Percentiles rank a stretch among this genome's conserved stretches.
Evolutionary conservation across 2,797 vertebrate genomes (phyloP).

Genomic region (Rousettus madagascariensis): DNA sequence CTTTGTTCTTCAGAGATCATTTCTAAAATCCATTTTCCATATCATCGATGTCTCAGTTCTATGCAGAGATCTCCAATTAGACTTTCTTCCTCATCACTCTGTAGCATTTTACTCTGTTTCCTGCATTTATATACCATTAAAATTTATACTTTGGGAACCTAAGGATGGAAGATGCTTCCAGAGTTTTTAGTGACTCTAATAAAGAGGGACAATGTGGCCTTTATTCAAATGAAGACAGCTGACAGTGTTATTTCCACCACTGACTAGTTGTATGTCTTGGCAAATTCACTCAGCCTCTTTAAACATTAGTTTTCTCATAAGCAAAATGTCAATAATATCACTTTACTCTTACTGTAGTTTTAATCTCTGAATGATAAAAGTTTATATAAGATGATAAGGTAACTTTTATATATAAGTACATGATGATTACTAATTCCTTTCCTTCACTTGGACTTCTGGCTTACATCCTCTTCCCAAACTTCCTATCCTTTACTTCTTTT

Average conservation of each 20-base stretch:
- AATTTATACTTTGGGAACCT: not conserved
- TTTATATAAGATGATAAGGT: not conserved
- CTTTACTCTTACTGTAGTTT: not conserved
- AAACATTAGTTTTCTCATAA: not conserved
- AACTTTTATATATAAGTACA: not conserved
- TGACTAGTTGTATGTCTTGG: not conserved
- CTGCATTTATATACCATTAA: not conserved
- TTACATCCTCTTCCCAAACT: not conserved
- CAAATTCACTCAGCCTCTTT: not conserved
- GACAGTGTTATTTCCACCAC: not conserved
- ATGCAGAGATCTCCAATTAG: not conserved
- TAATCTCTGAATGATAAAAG: not conserved
- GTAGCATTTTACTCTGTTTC: not conserved
- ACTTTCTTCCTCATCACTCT: not conserved
- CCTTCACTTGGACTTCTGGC: not conserved
- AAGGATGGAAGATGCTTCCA: not conserved
- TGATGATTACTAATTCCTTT: not conserved
- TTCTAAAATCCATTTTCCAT: not conserved
- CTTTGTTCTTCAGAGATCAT: not conserved
- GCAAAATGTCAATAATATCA: not conserved
- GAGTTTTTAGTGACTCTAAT: not conserved
- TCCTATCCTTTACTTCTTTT: not conserved
- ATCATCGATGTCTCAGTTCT: not conserved
- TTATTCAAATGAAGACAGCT: not conserved
- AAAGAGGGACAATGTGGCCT: not conserved